phyloP scores from a whole-genome alignment of 2,888 invertebrate species.

The Nephrocerus scutellatus region DNA sequence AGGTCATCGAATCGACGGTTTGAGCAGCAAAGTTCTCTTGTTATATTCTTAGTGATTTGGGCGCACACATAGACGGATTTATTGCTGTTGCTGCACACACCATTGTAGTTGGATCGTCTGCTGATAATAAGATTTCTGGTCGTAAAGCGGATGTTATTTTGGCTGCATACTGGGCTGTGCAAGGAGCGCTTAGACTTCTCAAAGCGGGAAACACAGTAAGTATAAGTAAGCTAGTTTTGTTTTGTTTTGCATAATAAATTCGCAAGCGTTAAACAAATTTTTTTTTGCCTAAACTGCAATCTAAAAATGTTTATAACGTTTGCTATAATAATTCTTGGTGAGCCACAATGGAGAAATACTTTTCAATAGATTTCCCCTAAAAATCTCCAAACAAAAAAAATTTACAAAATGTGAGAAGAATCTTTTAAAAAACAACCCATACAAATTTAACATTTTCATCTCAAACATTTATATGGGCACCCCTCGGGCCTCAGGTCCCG shows the following conservation, averaged over 20 bases:
- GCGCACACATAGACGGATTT: slow-evolving; percentile 97
- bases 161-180: slow-evolving; percentile 92
- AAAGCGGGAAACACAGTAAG: slow-evolving; percentile 83
- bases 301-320: slow-evolving; percentile 4
- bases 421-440: too few species aligned
- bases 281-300: slow-evolving; percentile 7
- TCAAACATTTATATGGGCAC: too few species aligned
- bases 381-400: slow-evolving; percentile 19
- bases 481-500: too few species aligned
- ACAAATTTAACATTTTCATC: too few species aligned
- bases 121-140: slow-evolving; percentile 71
- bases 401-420: too few species aligned
- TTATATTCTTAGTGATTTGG: slow-evolving; percentile 68
- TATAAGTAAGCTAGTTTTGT: slow-evolving; percentile 11
- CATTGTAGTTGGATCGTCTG: slow-evolving; percentile 73
- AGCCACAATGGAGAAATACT: slow-evolving; percentile 23
- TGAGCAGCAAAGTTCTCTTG: not conserved
- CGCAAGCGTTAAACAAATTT: slow-evolving; percentile 7
- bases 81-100: slow-evolving; percentile 98
- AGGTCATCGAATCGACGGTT: not conserved
- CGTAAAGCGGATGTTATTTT: slow-evolving; percentile 89
- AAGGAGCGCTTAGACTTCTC: slow-evolving; percentile 87
- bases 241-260: too few species aligned
- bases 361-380: slow-evolving; percentile 21
- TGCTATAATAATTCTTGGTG: slow-evolving; percentile 16